A percentile compares a stretch with the other conserved stretches of the same genome.
Evolutionary conservation across 2,888 invertebrate species (phyloP).

Genomic region (Dendrolimus pini): DNA sequence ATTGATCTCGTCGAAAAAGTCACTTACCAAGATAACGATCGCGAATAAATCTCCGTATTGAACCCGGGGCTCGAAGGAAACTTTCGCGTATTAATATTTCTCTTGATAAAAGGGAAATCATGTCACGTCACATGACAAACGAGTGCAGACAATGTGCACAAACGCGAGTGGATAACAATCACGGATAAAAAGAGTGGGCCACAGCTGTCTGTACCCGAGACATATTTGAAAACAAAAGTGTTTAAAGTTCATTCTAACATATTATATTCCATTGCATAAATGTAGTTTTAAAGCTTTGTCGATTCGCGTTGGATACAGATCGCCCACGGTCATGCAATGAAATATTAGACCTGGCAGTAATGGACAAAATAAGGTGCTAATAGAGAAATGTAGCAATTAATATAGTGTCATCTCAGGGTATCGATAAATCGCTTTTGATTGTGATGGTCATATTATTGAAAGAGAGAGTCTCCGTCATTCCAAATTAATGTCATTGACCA

Average conservation of each 20-base stretch:
- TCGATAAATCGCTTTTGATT: not conserved
- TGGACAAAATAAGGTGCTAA: not conserved
- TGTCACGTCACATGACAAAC: constrained; percentile 46
- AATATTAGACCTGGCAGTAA: not conserved
- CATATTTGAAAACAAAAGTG: constrained; percentile 65
- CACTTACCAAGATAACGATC: constrained; percentile 1
- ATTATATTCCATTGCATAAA: not conserved
- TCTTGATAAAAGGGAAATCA: constrained; percentile 61
- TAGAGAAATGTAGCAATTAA: not conserved
- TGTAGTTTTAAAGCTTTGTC: not conserved
- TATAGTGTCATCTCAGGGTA: not conserved
- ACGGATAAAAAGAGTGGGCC: constrained; percentile 40
- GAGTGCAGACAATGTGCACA: constrained; percentile 46
- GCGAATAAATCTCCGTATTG: constrained; percentile 27
- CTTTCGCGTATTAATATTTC: constrained; percentile 59
- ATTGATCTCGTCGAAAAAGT: not conserved
- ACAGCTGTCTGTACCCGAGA: constrained; percentile 29
- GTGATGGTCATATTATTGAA: not conserved
- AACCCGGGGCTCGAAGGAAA: constrained; percentile 26
- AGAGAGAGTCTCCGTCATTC: not conserved
- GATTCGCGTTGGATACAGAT: not conserved
- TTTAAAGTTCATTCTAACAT: constrained; percentile 26
- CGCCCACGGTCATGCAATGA: not conserved
- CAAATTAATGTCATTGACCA: not conserved
- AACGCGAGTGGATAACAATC: constrained; percentile 46